A percentile compares a stretch with the other conserved stretches of the same genome.
These are phyloP conservation scores for Poeciliopsis prolifica DNA, from an alignment of 2,113 vertebrate species.

Conservation along the genomic window DNA sequence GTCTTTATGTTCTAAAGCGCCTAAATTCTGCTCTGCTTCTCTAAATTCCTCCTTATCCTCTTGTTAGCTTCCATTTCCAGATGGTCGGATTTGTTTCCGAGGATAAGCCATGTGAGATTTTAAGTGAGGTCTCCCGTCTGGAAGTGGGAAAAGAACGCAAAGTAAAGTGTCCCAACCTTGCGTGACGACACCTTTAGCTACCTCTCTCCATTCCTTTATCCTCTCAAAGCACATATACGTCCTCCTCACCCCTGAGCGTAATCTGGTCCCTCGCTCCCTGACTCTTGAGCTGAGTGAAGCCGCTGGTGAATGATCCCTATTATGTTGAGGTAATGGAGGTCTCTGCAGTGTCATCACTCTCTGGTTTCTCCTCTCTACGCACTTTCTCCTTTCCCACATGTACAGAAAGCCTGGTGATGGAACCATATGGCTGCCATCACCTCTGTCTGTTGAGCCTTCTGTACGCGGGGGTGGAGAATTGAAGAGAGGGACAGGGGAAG, in stretches of 20 bases:
- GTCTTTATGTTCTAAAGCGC: conserved; percentile 29
- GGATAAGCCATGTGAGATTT: conserved; percentile 61
- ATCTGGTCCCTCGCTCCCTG: conserved; percentile 49
- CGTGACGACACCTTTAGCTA: conserved; percentile 38
- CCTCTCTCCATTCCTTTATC: conserved; percentile 42
- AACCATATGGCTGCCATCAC: conserved; percentile 2
- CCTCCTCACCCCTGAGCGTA: conserved; percentile 39
- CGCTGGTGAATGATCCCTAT: conserved; percentile 61
- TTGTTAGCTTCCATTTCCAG: conserved; percentile 53
- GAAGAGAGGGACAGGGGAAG: conserved; percentile 5
- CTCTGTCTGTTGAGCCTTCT: conserved; percentile 4
- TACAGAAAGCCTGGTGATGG: conserved; percentile 9
- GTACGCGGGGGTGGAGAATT: conserved; percentile 1
- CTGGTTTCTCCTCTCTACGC: not conserved
- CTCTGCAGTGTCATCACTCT: conserved; percentile 42
- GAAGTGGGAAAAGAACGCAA: conserved; percentile 21
- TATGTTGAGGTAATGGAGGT: conserved; percentile 67
- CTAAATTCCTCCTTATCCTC: conserved; percentile 61
- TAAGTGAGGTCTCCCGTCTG: conserved; percentile 33
- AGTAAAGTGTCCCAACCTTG: conserved; percentile 14
- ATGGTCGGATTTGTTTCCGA: conserved; percentile 27
- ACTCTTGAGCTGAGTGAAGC: conserved; percentile 35
- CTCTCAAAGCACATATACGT: conserved; percentile 46
- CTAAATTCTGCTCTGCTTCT: conserved; percentile 41
- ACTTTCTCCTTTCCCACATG: conserved; percentile 22